A percentile compares a stretch with the other conserved stretches of the same genome.
phyloP scores from a whole-genome alignment of 2,797 vertebrate genomes.

The Xiphophorus birchmanni region DNA sequence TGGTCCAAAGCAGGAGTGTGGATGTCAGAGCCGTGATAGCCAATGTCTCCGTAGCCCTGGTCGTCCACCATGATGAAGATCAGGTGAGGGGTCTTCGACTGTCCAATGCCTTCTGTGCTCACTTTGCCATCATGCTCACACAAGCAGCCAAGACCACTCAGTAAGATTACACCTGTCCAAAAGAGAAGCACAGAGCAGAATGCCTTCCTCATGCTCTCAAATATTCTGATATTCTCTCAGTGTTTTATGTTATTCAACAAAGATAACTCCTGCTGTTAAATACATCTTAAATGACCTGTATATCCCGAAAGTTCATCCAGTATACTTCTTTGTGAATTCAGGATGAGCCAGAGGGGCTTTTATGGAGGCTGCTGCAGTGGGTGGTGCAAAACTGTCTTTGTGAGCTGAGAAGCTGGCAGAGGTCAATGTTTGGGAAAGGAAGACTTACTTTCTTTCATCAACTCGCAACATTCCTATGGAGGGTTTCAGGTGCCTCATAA shows the following conservation, averaged over 20 bases:
- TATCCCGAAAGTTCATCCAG: constrained; percentile 18
- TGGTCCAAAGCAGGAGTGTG: constrained; percentile 88
- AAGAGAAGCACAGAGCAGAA: constrained; percentile 68
- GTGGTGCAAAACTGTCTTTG: constrained; percentile 38
- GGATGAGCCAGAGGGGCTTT: constrained; percentile 16
- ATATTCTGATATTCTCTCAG: constrained; percentile 20
- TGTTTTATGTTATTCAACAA: constrained; percentile 27
- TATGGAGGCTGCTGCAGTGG: constrained; percentile 35
- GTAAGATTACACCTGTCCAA: constrained; percentile 75
- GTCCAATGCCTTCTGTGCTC: constrained; percentile 1
- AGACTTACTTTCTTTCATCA: constrained; percentile 56
- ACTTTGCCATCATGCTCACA: constrained; percentile 49
- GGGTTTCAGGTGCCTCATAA: constrained; percentile 44
- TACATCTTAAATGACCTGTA: constrained; percentile 17
- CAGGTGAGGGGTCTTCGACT: constrained; percentile 82
- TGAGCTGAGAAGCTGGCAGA: constrained; percentile 35
- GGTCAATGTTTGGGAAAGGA: constrained; percentile 14
- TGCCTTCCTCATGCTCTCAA: constrained; percentile 63
- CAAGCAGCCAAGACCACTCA: constrained; percentile 78
- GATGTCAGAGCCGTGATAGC: constrained; percentile 94
- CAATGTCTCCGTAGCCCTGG: constrained; percentile 92
- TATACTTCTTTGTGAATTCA: constrained; percentile 38
- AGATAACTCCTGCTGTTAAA: constrained; percentile 22
- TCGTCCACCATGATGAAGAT: constrained; percentile 94
- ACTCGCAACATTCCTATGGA: constrained; percentile 71